Conservation (phyloP, 2,113 vertebrate species). For the Peromyscus californicus region DNA sequence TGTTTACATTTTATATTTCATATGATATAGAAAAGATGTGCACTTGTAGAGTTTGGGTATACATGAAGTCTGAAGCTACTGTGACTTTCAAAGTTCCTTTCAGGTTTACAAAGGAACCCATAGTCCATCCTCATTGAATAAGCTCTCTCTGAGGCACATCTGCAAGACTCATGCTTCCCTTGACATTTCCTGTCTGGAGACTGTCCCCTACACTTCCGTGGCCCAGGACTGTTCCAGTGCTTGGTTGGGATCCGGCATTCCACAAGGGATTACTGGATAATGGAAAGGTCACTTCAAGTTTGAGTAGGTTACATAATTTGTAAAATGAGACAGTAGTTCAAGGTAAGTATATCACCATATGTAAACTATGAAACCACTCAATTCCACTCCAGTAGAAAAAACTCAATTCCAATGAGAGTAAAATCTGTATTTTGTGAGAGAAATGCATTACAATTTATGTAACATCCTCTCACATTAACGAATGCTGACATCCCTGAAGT, state of each 20-base stretch:
- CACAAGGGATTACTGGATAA: background rate
- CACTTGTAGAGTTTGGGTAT: background rate
- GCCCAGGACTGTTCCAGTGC: background rate
- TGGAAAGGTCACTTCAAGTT: background rate
- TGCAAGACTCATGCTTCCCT: background rate
- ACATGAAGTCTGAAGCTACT: background rate
- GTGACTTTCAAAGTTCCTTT: background rate
- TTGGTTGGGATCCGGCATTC: rapidly evolving
- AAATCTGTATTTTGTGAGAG: slow-evolving; percentile 8
- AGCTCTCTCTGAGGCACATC: background rate
- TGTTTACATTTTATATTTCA: slow-evolving; percentile 26
- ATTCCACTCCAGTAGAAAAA: background rate
- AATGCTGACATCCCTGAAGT: background rate
- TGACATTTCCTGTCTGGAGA: background rate
- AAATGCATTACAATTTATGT: slow-evolving; percentile 18
- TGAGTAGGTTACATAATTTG: background rate
- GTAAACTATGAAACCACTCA: background rate
- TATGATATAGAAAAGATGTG: background rate
- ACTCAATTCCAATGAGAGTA: background rate
- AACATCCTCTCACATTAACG: background rate
- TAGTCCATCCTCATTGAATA: background rate
- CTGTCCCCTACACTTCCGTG: background rate
- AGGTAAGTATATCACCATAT: background rate
- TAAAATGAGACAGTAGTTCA: background rate
- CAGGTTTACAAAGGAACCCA: background rate